Percentiles rank a stretch among this genome's conserved stretches.
Evolutionary conservation across 2,888 invertebrate species (phyloP).

Genomic region (Calliphora vomitoria): DNA sequence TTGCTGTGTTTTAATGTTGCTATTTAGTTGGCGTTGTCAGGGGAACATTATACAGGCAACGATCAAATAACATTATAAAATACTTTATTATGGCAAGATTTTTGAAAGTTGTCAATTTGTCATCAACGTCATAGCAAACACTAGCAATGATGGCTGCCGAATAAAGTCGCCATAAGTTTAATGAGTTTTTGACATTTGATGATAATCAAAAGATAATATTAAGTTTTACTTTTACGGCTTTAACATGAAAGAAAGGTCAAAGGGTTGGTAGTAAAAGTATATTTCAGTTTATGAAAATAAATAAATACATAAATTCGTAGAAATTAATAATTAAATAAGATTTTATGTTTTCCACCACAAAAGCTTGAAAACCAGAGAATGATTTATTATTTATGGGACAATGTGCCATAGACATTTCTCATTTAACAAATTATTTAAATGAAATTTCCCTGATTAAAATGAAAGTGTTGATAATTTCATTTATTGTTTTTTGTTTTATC

Average conservation of each 20-base stretch:
- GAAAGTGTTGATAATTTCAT: too few species aligned
- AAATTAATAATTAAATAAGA: neutral
- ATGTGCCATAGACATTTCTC: too few species aligned
- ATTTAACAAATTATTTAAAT: too few species aligned
- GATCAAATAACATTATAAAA: constrained; percentile 12
- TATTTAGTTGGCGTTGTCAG: neutral
- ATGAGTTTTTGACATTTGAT: constrained; percentile 62
- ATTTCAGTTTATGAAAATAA: neutral
- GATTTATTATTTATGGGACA: too few species aligned
- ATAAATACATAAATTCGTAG: neutral
- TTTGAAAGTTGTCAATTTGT: constrained; percentile 29
- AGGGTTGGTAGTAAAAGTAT: neutral
- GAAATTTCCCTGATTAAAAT: too few species aligned
- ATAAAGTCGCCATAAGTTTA: constrained; percentile 35
- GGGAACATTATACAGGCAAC: neutral
- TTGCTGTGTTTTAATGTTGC: neutral
- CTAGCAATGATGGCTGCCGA: neutral
- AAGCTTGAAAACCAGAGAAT: too few species aligned
- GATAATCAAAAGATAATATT: constrained; percentile 27
- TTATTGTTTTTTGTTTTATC: too few species aligned
- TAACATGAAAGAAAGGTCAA: neutral
- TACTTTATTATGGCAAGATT: constrained; percentile 7
- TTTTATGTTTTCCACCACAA: neutral
- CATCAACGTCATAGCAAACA: neutral
- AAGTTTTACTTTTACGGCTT: neutral